Evolutionary conservation across 1,140 invertebrate genomes (phyloP).

Genomic region (Stegodyphus mimosarum): DNA sequence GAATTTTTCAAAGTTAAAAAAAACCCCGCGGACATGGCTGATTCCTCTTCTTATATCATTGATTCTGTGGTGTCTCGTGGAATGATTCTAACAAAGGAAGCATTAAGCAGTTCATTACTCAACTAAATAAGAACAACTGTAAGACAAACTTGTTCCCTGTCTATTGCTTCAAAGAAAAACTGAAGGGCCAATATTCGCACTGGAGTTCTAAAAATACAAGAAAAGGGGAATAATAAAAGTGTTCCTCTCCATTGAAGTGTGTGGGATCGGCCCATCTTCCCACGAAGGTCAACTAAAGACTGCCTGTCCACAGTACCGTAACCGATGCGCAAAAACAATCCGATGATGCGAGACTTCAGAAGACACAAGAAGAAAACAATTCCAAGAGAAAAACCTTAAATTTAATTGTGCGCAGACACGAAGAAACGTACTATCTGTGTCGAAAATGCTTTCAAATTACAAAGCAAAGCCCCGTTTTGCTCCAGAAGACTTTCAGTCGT

Average conservation of each 20-base stretch:
- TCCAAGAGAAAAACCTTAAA: neutral
- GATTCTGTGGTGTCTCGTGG: too few species aligned
- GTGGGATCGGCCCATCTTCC: neutral
- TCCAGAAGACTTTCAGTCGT: too few species aligned
- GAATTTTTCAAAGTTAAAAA: too few species aligned
- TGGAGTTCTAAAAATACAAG: too few species aligned
- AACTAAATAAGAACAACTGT: neutral
- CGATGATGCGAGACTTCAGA: neutral
- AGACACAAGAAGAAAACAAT: neutral
- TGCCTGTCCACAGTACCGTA: conserved; percentile 7
- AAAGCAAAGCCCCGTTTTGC: too few species aligned
- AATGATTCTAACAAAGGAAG: neutral
- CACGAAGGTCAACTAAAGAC: neutral
- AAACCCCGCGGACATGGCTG: too few species aligned
- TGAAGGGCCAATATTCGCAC: too few species aligned
- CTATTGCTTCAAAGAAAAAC: too few species aligned
- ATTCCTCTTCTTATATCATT: too few species aligned
- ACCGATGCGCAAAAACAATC: neutral
- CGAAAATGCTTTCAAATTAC: too few species aligned
- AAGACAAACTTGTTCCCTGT: neutral
- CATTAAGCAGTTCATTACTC: conserved; percentile 8
- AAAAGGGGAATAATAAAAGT: too few species aligned
- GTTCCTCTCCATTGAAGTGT: neutral
- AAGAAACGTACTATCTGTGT: neutral
- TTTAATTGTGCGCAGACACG: neutral